Conservation (phyloP, 2,113 vertebrate species). For the Grammomys surdaster region DNA sequence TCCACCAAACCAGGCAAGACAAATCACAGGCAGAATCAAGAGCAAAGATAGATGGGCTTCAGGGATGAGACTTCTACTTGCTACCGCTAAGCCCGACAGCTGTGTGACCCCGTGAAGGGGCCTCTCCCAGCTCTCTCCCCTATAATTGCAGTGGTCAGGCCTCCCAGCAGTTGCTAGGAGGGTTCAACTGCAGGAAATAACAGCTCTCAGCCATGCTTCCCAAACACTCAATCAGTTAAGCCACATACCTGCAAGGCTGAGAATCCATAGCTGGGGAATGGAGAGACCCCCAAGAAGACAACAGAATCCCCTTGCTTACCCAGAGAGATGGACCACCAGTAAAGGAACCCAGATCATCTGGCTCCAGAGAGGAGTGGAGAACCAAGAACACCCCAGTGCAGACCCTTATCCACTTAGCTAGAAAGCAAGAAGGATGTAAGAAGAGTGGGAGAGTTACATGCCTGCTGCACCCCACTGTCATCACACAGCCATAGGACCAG, state of each 20-base stretch:
- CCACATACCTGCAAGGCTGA: neutral
- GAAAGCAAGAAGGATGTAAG: neutral
- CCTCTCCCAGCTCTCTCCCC: neutral
- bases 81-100: neutral
- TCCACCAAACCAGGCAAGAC: slow-evolving; percentile 14
- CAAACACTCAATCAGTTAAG: neutral
- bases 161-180: neutral
- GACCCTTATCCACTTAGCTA: neutral
- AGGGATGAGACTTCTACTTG: neutral
- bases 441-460: neutral
- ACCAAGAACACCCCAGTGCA: neutral
- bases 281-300: neutral
- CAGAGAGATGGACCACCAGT: neutral
- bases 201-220: neutral
- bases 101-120: neutral
- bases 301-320: neutral
- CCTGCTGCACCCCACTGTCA: neutral
- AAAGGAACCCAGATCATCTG: neutral
- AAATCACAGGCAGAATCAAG: neutral
- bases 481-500: neutral
- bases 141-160: neutral
- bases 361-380: neutral
- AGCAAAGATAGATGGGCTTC: neutral
- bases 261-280: neutral
- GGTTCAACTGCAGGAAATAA: neutral